Percentiles rank a stretch among this genome's conserved stretches.
phyloP scores from a whole-genome alignment of 2,797 vertebrate genomes.

The Gouania willdenowi region DNA sequence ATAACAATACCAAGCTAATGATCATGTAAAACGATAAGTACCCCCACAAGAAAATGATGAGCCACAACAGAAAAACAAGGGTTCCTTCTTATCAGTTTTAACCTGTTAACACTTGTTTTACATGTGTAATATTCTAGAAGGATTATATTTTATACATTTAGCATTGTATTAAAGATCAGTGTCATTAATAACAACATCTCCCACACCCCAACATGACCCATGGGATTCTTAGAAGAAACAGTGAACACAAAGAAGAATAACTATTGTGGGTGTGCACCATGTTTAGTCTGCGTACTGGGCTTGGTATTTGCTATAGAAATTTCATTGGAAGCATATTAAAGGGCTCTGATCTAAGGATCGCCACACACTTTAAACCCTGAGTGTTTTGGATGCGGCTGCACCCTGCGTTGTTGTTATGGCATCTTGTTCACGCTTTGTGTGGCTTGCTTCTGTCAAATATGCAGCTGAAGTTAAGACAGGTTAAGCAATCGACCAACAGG shows the following conservation, averaged over 20 bases:
- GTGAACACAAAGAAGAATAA: slow-evolving; percentile 3
- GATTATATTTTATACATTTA: background rate
- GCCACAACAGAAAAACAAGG: background rate
- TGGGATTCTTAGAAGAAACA: slow-evolving; percentile 3
- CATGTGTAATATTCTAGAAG: background rate
- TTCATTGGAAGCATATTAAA: slow-evolving; percentile 15
- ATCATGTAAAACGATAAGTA: too few relatives aligned
- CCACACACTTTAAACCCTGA: slow-evolving; percentile 15
- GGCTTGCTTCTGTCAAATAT: slow-evolving; percentile 8
- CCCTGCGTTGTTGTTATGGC: slow-evolving; percentile 7
- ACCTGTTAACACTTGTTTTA: background rate
- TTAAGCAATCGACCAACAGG: background rate
- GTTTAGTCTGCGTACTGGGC: slow-evolving; percentile 10
- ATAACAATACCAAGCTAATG: background rate
- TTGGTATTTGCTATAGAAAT: slow-evolving; percentile 23
- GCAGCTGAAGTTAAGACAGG: slow-evolving; percentile 10
- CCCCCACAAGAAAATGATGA: too few relatives aligned
- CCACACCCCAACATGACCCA: background rate
- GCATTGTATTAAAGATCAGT: background rate
- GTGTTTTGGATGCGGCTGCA: slow-evolving; percentile 8
- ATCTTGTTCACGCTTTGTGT: slow-evolving; percentile 15
- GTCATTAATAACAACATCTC: background rate
- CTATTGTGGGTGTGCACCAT: slow-evolving; percentile 6
- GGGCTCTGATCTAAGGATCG: slow-evolving; percentile 20
- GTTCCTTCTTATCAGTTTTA: background rate